Conservation (phyloP, 1,140 invertebrate species). For the Plodia interpunctella region DNA sequence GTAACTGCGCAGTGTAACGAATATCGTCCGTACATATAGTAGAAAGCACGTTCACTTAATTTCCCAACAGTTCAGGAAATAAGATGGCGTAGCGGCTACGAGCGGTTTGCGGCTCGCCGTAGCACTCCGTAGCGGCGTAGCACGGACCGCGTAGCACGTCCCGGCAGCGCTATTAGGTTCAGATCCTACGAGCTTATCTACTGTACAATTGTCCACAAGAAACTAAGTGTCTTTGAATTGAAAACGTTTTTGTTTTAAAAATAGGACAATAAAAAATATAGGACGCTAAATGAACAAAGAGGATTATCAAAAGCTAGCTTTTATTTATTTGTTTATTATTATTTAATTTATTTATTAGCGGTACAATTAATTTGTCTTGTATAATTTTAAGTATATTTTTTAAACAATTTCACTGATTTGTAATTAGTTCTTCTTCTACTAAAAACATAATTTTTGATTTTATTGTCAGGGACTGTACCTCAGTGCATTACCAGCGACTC, state of each 20-base stretch:
- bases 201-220: not conserved
- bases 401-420: too few species aligned
- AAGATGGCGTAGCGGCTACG: not conserved
- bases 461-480: not conserved
- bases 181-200: slow-evolving; percentile 1
- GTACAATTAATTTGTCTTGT: too few species aligned
- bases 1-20: too few species aligned
- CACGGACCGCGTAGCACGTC: not conserved
- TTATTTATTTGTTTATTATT: too few species aligned
- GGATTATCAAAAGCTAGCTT: too few species aligned
- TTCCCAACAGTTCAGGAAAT: not conserved
- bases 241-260: not conserved
- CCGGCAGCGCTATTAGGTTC: not conserved
- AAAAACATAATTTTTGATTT: not conserved
- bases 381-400: too few species aligned
- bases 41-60: not conserved
- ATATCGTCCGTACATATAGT: too few species aligned
- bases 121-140: not conserved
- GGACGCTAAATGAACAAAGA: too few species aligned
- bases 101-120: slow-evolving; percentile 4
- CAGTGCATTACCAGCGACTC: not conserved
- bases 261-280: too few species aligned
- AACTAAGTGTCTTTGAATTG: not conserved
- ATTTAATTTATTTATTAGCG: too few species aligned
- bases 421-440: too few species aligned